These are phyloP conservation scores for Syrmaticus mikado DNA, from an alignment of 2,113 vertebrate species.

Conservation along the genomic window DNA sequence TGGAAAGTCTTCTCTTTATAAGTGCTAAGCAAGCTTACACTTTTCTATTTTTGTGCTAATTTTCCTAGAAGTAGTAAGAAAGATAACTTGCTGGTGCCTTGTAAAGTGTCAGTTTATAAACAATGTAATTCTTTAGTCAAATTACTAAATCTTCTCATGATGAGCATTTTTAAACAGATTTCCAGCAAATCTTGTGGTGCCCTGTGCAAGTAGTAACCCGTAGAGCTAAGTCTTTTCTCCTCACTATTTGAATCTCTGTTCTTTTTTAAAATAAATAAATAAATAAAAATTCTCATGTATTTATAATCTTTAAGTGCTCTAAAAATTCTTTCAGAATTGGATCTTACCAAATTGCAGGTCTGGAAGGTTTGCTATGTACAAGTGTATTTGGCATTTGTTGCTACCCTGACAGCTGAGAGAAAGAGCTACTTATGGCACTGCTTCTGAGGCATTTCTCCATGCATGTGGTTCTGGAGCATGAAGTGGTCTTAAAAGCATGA, in stretches of 20 bases:
- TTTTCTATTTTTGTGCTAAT: conserved; percentile 26
- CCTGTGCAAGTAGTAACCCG: neutral
- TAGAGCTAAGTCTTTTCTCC: neutral
- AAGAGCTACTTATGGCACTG: neutral
- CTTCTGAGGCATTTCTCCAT: neutral
- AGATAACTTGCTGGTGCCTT: neutral
- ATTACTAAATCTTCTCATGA: neutral
- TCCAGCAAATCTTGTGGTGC: neutral
- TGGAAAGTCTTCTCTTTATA: neutral
- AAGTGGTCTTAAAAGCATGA: neutral
- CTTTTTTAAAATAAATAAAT: neutral
- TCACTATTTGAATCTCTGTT: neutral
- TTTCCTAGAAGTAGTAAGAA: neutral
- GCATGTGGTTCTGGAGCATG: neutral
- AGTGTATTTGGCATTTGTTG: neutral
- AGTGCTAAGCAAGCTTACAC: neutral
- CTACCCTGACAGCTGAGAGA: neutral
- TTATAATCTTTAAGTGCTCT: neutral
- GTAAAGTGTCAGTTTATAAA: neutral
- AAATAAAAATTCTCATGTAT: neutral
- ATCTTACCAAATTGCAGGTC: neutral
- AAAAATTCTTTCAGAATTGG: neutral
- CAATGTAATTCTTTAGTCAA: neutral
- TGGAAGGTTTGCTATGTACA: neutral
- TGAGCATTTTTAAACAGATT: neutral